Evolutionary conservation across 2,113 vertebrate species (phyloP), one percentile per base, ranked within the genome.

Genomic region (Reinhardtius hippoglossoides): DNA sequence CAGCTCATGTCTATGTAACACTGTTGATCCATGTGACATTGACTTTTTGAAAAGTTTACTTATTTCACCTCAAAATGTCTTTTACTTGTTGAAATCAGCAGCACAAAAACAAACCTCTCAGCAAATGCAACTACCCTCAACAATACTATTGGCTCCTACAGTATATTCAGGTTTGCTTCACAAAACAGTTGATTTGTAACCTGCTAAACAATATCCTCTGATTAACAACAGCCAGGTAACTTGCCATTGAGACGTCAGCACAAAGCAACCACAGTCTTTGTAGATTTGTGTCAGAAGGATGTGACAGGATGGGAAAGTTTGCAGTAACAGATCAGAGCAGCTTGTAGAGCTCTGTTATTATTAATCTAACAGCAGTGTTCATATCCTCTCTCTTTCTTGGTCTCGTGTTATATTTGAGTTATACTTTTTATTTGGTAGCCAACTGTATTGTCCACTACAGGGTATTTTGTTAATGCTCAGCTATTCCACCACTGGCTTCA

Each of bases 401-500:
- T 16, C 20, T 75, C 61, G 1, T 56, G 60, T 55, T 80, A 56
- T 64, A 72, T 75, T 61, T 63, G 52, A 44, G 31, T 78, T 75
- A 66, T 81, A 60, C 55, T 42, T 46, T 60, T 81, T 68, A 65
- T 72, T 76, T 37, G 57, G 63, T 21, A 60, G 55, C 24, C 48
- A 72, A 9, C 63, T 70, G 42, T 57, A 44, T 12, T 12, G 18
- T 71, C 21, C 74, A 63, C 62, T 68, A 31, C 35, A 61, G 35
- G 52, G 40, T 57, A 20, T 40, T 70, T 67, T 67, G 61, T 83
- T 84, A 72, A 60, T 50, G 48, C 58, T 71, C 48, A 46, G 67
- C 37, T 56, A 24, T 71, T 74, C 37, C 40, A 58, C 40, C n/a
- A 9, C 46, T 64, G n/a, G 13, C 48, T 73, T 78, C 26, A 66